A percentile compares a stretch with the other conserved stretches of the same genome.
Conservation (phyloP, 1,140 invertebrate species). For the Ctenoplectra terminalis region DNA sequence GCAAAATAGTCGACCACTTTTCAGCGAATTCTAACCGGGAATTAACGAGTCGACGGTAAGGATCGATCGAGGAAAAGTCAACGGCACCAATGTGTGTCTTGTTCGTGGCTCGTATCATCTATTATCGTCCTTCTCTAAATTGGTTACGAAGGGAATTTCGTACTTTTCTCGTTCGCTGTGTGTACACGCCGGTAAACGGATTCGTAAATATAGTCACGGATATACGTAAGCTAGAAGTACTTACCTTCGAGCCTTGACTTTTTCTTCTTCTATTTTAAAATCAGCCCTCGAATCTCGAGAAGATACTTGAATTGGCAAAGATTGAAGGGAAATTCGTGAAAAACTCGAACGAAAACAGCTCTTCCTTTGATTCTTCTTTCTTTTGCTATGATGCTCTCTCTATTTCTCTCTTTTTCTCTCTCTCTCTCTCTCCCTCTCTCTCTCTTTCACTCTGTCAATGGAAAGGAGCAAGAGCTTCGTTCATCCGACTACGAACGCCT, state of each 20-base stretch:
- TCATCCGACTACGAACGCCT: slow-evolving; percentile 3
- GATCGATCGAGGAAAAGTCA: slow-evolving; percentile 47
- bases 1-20: background rate
- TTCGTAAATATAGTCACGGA: background rate
- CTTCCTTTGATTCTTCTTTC: background rate
- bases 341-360: background rate
- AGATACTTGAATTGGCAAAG: background rate
- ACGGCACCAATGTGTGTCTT: background rate
- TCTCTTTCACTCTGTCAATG: background rate
- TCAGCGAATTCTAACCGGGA: background rate
- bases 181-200: no score
- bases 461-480: background rate
- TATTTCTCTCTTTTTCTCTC: background rate
- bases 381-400: background rate
- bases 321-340: background rate
- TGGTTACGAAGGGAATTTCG: background rate
- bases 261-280: background rate
- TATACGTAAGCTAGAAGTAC: background rate
- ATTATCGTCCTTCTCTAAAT: background rate
- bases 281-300: background rate
- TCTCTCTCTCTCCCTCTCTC: background rate
- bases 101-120: background rate
- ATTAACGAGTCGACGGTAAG: slow-evolving; percentile 7
- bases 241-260: background rate
- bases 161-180: background rate